A percentile compares a stretch with the other conserved stretches of the same genome.
These are phyloP conservation scores for Heliconius sara DNA, from an alignment of 2,888 invertebrate species.

Conservation along the genomic window DNA sequence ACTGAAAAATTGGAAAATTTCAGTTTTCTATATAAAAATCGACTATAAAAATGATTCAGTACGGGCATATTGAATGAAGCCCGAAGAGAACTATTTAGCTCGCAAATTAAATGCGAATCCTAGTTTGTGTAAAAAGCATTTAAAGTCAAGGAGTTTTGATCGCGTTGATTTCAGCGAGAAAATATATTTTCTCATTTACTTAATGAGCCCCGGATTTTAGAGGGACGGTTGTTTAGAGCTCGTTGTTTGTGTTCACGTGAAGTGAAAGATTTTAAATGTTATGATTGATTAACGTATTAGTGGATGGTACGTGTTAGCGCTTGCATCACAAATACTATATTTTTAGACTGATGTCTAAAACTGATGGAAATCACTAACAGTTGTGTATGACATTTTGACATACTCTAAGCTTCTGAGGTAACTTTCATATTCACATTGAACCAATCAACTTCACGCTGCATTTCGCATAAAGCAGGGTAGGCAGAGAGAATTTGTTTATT, in stretches of 20 bases:
- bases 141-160: constrained; percentile 46
- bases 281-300: not conserved
- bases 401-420: too few species aligned
- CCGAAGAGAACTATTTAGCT: constrained; percentile 45
- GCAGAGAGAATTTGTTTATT: too few species aligned
- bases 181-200: constrained; percentile 45
- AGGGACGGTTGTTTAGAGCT: constrained; percentile 13
- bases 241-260: constrained; percentile 30
- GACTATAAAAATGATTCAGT: constrained; percentile 30
- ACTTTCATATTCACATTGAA: too few species aligned
- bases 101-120: constrained; percentile 45
- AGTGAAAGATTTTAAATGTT: constrained; percentile 31
- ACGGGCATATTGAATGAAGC: constrained; percentile 14
- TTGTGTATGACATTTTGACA: too few species aligned
- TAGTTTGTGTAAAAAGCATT: constrained; percentile 47
- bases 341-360: too few species aligned
- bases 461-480: too few species aligned
- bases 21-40: constrained; percentile 15
- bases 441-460: too few species aligned
- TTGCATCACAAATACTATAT: too few species aligned
- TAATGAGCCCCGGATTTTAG: constrained; percentile 40
- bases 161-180: constrained; percentile 45
- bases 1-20: not conserved
- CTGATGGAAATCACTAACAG: too few species aligned
- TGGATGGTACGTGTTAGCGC: not conserved